Percentiles rank a stretch among this genome's conserved stretches.
These are phyloP conservation scores for Porites rus DNA, from an alignment of 92 coral and sea anemone genomes.

Conservation along the genomic window DNA sequence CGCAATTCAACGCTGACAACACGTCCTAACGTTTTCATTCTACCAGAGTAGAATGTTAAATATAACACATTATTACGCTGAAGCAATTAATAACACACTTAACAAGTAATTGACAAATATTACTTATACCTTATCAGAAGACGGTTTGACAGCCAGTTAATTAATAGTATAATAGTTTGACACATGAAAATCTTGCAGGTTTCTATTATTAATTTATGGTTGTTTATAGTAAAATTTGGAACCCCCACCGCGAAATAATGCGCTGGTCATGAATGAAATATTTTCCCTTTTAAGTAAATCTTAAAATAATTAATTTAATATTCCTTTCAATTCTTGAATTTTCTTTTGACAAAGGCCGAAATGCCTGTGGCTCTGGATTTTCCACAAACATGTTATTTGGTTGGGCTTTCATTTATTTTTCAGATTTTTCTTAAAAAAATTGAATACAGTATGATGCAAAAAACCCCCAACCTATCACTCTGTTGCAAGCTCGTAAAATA, in stretches of 20 bases:
- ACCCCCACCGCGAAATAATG: background rate
- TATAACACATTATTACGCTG: background rate
- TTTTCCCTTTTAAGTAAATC: background rate
- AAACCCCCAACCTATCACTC: too few species aligned
- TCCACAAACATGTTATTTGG: background rate
- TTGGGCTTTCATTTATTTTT: background rate
- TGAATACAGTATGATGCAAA: background rate
- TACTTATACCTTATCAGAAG: background rate
- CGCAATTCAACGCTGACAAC: too few species aligned
- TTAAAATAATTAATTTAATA: background rate
- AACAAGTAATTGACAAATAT: background rate
- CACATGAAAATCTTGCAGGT: background rate
- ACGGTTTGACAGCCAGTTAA: background rate
- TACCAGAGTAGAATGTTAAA: too few species aligned
- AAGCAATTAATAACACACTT: constrained; percentile 4
- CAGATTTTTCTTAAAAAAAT: background rate
- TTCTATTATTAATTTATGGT: background rate
- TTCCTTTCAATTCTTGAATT: background rate
- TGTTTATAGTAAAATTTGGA: background rate
- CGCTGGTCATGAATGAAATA: background rate
- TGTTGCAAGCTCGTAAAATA: too few species aligned
- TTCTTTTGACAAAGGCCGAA: background rate
- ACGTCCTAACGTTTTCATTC: too few species aligned
- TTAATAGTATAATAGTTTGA: background rate
- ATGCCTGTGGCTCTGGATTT: background rate